Evolutionary conservation across 1,140 invertebrate species (phyloP).

Genomic region (Spodoptera litura): DNA sequence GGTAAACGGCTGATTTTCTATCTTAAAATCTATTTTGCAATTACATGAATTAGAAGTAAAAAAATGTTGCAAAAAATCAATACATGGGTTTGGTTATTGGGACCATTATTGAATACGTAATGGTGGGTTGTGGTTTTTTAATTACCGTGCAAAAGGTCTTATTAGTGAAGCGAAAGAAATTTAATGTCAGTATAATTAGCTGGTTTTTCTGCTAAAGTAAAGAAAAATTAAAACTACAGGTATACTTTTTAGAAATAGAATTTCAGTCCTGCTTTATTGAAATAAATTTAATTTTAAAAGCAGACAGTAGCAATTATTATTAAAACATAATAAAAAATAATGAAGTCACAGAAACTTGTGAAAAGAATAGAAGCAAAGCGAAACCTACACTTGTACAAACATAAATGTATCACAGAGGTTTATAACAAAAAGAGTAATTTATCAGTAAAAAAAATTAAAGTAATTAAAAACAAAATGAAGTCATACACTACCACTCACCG

Average conservation of each 20-base stretch:
- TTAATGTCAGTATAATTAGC: not conserved
- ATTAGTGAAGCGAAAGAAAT: not conserved
- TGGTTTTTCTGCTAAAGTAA: conserved; percentile 16
- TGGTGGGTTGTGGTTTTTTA: not conserved
- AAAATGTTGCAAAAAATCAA: conserved; percentile 5
- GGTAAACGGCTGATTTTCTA: conserved; percentile 21
- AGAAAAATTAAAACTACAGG: not conserved
- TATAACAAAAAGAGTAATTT: too few relatives aligned
- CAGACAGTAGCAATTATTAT: too few relatives aligned
- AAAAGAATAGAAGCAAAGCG: too few relatives aligned
- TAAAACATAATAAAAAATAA: too few relatives aligned
- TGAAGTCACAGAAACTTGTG: too few relatives aligned
- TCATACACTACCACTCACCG: conserved; percentile 88
- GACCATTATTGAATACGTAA: conserved; percentile 7
- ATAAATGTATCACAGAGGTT: too few relatives aligned
- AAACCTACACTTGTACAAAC: too few relatives aligned
- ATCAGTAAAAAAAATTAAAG: conserved; percentile 1
- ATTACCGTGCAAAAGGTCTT: conserved; percentile 18
- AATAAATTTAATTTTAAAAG: too few relatives aligned
- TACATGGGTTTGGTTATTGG: not conserved
- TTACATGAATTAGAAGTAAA: not conserved
- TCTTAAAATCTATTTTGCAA: conserved; percentile 11
- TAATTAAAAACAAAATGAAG: conserved; percentile 30
- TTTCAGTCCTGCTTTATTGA: too few relatives aligned
- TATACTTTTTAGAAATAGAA: too few relatives aligned